Evolutionary conservation across 2,888 invertebrate species (phyloP), one percentile per base, ranked within the genome.

Genomic region (Cartodere bifasciata): DNA sequence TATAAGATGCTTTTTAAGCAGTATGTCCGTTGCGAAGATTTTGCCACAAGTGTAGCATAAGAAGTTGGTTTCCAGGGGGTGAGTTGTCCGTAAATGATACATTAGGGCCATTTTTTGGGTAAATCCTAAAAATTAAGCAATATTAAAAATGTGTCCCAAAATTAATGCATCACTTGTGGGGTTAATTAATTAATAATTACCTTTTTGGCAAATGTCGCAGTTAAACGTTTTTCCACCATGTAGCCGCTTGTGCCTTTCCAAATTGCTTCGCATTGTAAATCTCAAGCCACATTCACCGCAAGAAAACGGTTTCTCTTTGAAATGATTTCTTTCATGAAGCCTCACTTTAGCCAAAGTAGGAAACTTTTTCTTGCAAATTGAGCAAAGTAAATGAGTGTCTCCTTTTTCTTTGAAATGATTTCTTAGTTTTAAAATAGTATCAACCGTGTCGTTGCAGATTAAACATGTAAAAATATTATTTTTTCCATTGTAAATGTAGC

Each of bases 1-100:
- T n/a, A n/a, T n/a, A 2, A 31, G 14, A 20, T 35, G 35, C 20
- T 35, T 35, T 24, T 27, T 35, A 16, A 35, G 28, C 11, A 31
- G 24, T 2, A 24, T 31, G 4, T 13, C 31, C 4, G 35, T 12
- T 7, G 35, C 24, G 15, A 35, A 35, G 7, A 31, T 20, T 23
- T 35, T 35, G 13, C 35, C 35, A 12, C 35, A 35, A 11, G 26
- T 28, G 5, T 10, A 23, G 23, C 35, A 35, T n/a, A 16, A 21
- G 15, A 31, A 31, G 9, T 4, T 26, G 7, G 13, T 31, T 3
- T 4, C 26, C 3, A 7, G 22, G 5, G 22, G 16, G 12, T 25
- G 27, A 17, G 30, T 30, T 3, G 11, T 13, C n/a, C 20, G 22
- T 12, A 25, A 24, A 9, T 33, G 33, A 24, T 35, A 23, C 17